phyloP scores from a whole-genome alignment of 2,797 vertebrate genomes.

The Sebastes aleutianus region DNA sequence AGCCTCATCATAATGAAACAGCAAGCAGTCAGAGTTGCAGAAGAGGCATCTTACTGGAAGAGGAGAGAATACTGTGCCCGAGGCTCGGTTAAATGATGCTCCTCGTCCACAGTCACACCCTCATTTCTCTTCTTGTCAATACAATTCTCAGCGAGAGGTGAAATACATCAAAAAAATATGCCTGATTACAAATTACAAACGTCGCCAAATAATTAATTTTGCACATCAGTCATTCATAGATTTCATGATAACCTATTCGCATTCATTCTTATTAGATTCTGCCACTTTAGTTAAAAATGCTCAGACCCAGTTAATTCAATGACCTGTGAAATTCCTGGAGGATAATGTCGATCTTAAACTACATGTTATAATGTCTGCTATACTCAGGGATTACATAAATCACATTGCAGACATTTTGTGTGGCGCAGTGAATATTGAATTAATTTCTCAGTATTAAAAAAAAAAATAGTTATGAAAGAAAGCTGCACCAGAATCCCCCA shows the following conservation, averaged over 20 bases:
- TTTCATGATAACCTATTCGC: neutral
- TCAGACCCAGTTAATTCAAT: conserved; percentile 16
- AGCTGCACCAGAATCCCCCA: neutral
- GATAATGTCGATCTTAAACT: conserved; percentile 35
- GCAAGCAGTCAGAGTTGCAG: conserved; percentile 79
- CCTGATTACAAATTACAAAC: conserved; percentile 48
- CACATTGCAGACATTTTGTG: neutral
- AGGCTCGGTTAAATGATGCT: conserved; percentile 82
- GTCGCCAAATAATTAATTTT: neutral
- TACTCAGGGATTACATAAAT: conserved; percentile 27
- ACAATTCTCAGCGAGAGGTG: conserved; percentile 56
- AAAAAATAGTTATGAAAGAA: neutral
- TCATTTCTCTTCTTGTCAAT: conserved; percentile 82
- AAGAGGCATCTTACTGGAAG: conserved; percentile 75
- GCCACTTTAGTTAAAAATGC: conserved; percentile 16
- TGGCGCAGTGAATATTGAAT: neutral
- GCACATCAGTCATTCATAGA: neutral
- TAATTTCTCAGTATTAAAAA: neutral
- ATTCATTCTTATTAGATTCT: neutral
- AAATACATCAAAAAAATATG: conserved; percentile 52
- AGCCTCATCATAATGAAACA: conserved; percentile 86
- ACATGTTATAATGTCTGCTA: conserved; percentile 15
- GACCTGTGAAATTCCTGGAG: conserved; percentile 35
- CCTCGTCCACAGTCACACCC: conserved; percentile 76
- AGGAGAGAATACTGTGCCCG: conserved; percentile 69